Percentiles rank a stretch among this genome's conserved stretches.
phyloP scores from a whole-genome alignment of 2,888 invertebrate species.

The Panzeria rudis region DNA sequence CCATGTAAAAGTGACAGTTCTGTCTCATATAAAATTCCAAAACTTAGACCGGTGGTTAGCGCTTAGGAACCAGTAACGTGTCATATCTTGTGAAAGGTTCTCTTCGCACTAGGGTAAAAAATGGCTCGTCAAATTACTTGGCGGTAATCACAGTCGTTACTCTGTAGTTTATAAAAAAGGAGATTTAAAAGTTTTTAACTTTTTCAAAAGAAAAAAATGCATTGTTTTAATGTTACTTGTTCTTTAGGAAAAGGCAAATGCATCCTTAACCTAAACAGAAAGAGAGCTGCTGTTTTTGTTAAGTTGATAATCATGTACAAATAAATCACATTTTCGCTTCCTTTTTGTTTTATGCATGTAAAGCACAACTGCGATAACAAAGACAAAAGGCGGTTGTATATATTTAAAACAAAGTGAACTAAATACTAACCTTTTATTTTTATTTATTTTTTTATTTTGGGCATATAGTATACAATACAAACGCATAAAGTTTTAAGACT shows the following conservation, averaged over 20 bases:
- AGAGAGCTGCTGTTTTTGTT: constrained; percentile 74
- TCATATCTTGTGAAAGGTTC: no score
- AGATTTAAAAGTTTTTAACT: no score
- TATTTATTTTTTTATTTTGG: neutral
- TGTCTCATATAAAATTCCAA: no score
- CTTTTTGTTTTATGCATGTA: constrained; percentile 73
- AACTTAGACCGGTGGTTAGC: no score
- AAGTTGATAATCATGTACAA: constrained; percentile 83
- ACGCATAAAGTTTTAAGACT: neutral
- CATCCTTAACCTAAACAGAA: neutral
- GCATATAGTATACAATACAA: constrained; percentile 23
- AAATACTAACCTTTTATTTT: constrained; percentile 36
- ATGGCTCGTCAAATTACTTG: no score
- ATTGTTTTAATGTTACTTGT: constrained; percentile 17
- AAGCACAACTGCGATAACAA: constrained; percentile 7
- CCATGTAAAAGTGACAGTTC: no score
- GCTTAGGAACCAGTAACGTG: no score
- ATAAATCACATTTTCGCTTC: constrained; percentile 82
- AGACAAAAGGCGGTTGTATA: constrained; percentile 44
- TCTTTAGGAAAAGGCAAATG: constrained; percentile 8
- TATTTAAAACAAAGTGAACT: constrained; percentile 51
- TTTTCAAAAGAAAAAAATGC: constrained; percentile 30
- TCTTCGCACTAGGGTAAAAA: no score
- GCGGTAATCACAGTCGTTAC: no score
- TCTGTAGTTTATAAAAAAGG: no score